These are phyloP conservation scores for Nemopilema nomurai DNA, from an alignment of 30 jellyfish, hydroid and myxozoan genomes.

Conservation along the genomic window DNA sequence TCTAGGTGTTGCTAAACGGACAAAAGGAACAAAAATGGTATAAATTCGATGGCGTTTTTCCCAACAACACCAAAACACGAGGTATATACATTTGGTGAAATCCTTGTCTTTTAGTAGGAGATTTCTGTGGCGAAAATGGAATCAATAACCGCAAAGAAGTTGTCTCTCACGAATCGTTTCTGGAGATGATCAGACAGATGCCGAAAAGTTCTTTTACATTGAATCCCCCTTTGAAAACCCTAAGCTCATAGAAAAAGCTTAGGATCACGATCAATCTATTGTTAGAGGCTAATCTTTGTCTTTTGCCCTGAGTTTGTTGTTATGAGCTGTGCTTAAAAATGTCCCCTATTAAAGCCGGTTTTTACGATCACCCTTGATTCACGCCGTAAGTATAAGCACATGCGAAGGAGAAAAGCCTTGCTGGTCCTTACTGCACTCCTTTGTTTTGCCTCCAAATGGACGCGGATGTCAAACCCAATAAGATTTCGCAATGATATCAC, in stretches of 20 bases:
- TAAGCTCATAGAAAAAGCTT: too few species aligned
- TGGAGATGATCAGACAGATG: too few species aligned
- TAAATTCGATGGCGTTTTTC: conserved; percentile 64
- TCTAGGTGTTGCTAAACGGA: conserved; percentile 10
- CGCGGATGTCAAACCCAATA: background rate
- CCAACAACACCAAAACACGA: conserved; percentile 30
- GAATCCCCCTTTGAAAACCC: too few species aligned
- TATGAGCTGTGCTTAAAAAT: too few species aligned
- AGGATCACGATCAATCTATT: background rate
- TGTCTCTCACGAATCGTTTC: too few species aligned
- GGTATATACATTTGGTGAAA: conserved; percentile 1
- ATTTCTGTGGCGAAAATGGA: background rate
- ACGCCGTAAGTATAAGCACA: background rate
- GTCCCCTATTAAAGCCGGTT: background rate
- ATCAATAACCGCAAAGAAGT: background rate
- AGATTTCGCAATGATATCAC: background rate
- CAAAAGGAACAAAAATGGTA: conserved; percentile 52
- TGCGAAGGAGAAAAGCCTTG: background rate
- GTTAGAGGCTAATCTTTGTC: background rate
- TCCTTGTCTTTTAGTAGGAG: background rate
- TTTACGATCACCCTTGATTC: background rate
- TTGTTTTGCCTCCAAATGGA: background rate
- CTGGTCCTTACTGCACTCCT: background rate
- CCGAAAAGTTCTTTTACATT: too few species aligned
- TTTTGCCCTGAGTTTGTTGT: background rate